These are phyloP conservation scores for Melanotaenia maccullochi DNA, from an alignment of 2,797 vertebrate species.

Conservation along the genomic window DNA sequence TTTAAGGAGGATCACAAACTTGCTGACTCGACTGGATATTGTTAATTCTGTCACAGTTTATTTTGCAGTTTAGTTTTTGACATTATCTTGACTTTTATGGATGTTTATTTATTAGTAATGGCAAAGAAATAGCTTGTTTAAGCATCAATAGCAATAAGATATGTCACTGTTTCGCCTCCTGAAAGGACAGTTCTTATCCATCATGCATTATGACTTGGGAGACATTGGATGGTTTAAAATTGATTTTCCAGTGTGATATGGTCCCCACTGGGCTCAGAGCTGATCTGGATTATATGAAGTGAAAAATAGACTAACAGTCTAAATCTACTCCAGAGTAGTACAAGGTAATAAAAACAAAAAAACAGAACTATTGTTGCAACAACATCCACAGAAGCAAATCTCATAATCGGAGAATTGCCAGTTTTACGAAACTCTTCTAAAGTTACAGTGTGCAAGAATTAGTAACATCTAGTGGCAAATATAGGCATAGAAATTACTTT, in stretches of 20 bases:
- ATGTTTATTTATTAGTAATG: neutral
- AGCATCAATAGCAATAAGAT: neutral
- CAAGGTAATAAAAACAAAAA: neutral
- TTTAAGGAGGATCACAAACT: neutral
- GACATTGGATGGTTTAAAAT: neutral
- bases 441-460: too few relatives aligned
- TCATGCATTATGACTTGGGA: neutral
- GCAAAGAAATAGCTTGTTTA: neutral
- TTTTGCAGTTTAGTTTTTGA: neutral
- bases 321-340: neutral
- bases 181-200: neutral
- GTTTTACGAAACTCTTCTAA: too few relatives aligned
- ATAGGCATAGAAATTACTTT: neutral
- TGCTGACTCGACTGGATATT: neutral
- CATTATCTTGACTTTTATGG: neutral
- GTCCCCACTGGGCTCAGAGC: neutral
- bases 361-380: slow-evolving; percentile 31
- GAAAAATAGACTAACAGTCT: neutral
- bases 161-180: neutral
- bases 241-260: neutral
- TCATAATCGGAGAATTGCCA: too few relatives aligned
- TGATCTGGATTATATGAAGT: neutral
- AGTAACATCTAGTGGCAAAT: too few relatives aligned
- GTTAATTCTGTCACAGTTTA: neutral
- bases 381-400: neutral